These are phyloP conservation scores for Clarias gariepinus DNA, from an alignment of 2,113 vertebrate genomes.

Conservation along the genomic window DNA sequence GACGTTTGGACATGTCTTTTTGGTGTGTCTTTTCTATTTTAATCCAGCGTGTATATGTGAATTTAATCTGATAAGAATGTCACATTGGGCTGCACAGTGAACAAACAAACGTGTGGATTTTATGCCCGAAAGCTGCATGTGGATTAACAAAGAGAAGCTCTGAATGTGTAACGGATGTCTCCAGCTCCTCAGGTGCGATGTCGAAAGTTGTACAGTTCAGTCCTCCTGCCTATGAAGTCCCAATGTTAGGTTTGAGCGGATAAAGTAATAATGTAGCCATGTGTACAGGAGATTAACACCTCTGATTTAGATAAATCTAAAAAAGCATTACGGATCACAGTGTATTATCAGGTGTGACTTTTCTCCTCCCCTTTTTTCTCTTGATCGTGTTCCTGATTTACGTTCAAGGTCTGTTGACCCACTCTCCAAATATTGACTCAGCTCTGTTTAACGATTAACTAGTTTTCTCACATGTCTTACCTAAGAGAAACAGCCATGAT, in stretches of 20 bases:
- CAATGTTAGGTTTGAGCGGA: constrained; percentile 45
- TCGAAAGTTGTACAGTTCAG: constrained; percentile 55
- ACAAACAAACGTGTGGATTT: no score
- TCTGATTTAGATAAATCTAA: neutral
- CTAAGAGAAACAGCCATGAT: constrained; percentile 90
- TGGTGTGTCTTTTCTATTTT: neutral
- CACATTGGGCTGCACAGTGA: no score
- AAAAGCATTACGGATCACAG: neutral
- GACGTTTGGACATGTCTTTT: neutral
- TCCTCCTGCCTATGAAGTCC: constrained; percentile 54
- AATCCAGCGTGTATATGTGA: neutral
- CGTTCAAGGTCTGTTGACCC: constrained; percentile 6
- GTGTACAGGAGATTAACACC: neutral
- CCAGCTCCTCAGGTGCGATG: constrained; percentile 45
- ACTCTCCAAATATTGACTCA: constrained; percentile 8
- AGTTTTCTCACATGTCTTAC: constrained; percentile 64
- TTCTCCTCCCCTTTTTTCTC: neutral
- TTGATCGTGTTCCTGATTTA: neutral
- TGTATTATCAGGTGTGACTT: neutral
- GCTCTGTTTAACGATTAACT: constrained; percentile 27
- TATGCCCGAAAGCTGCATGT: constrained; percentile 28
- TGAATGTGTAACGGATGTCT: constrained; percentile 58
- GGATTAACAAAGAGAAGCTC: constrained; percentile 22
- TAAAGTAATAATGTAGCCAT: neutral
- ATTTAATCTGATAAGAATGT: no score